phyloP scores from a whole-genome alignment of 1,140 invertebrate genomes.

The Gryllus bimaculatus region DNA sequence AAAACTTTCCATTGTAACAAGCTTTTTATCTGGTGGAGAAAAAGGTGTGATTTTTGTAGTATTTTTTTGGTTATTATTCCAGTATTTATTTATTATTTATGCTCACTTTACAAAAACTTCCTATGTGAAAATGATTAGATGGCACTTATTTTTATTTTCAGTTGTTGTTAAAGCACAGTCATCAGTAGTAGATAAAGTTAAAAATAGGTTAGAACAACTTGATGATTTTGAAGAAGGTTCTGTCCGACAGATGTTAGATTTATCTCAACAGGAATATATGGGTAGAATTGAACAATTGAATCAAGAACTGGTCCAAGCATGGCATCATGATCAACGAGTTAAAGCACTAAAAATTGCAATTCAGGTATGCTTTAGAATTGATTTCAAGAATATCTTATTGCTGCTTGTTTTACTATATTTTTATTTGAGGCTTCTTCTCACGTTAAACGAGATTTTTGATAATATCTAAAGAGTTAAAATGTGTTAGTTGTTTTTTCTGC shows the following conservation, averaged over 20 bases:
- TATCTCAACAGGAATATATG: constrained; percentile 88
- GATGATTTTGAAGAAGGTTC: constrained; percentile 90
- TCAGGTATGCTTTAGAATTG: not conserved
- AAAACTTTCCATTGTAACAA: constrained; percentile 80
- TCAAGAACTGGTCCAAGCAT: constrained; percentile 76
- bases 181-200: constrained; percentile 77
- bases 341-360: constrained; percentile 95
- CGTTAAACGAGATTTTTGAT: too few species aligned
- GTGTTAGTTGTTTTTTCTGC: too few species aligned
- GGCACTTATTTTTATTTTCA: constrained; percentile 31
- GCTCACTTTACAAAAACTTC: too few species aligned
- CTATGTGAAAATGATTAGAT: too few species aligned
- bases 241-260: constrained; percentile 75
- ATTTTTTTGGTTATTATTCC: not conserved
- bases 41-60: constrained; percentile 48
- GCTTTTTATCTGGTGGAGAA: constrained; percentile 70
- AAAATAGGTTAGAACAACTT: constrained; percentile 82
- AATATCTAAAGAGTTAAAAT: too few species aligned
- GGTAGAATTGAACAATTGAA: constrained; percentile 80
- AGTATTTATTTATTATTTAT: constrained; percentile 8
- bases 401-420: too few species aligned
- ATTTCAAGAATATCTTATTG: too few species aligned
- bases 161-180: constrained; percentile 68
- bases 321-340: constrained; percentile 88
- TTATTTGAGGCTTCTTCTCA: too few species aligned